These are phyloP conservation scores for Nomada flava DNA, from an alignment of 2,888 invertebrate genomes.

Conservation along the genomic window DNA sequence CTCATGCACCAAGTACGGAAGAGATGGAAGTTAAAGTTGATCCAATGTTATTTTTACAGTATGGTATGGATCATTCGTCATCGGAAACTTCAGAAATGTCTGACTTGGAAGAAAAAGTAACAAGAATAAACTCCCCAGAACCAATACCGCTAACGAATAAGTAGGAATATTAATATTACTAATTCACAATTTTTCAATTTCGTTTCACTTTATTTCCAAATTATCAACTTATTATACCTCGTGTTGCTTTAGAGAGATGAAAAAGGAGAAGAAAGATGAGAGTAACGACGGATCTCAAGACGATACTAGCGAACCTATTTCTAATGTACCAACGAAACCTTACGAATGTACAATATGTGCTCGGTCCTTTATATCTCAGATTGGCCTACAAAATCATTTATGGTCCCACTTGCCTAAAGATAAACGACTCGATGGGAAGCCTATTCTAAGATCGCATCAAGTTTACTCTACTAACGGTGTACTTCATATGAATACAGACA, in stretches of 20 bases:
- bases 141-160: conserved; percentile 70
- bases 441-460: conserved; percentile 77
- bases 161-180: conserved; percentile 59
- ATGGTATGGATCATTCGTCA: conserved; percentile 84
- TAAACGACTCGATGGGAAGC: conserved; percentile 78
- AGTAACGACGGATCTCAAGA: conserved; percentile 52
- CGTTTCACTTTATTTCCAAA: not conserved
- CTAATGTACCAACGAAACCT: conserved; percentile 81
- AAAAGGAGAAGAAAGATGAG: conserved; percentile 60
- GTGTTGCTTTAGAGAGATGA: conserved; percentile 60
- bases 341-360: conserved; percentile 86
- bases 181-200: not conserved
- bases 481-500: conserved; percentile 79
- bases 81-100: conserved; percentile 79
- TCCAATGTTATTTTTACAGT: conserved; percentile 89
- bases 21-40: conserved; percentile 90
- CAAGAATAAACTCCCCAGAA: conserved; percentile 64
- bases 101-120: conserved; percentile 81
- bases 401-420: conserved; percentile 86
- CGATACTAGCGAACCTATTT: conserved; percentile 56
- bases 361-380: conserved; percentile 86
- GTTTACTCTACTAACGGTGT: conserved; percentile 80
- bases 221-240: conserved; percentile 16
- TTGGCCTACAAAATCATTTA: conserved; percentile 87
- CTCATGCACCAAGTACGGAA: conserved; percentile 77